Conservation (phyloP, 2,797 vertebrate genomes). For the Monodelphis domestica region DNA sequence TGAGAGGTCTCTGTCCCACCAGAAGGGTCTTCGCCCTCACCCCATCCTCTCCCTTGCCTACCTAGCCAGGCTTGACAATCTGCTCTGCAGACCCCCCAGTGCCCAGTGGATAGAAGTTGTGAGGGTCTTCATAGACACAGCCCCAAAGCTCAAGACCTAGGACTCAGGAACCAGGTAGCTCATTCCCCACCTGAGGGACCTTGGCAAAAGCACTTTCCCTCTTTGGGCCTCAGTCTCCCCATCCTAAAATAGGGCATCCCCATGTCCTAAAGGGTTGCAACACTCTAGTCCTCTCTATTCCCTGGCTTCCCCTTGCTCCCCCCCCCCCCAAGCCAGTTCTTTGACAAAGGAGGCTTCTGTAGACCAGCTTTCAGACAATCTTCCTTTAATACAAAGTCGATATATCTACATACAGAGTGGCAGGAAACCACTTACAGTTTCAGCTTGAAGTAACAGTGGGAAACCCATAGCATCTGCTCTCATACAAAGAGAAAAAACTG, state of each 20-base stretch:
- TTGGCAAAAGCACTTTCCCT: not conserved
- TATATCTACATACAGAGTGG: slow-evolving; percentile 99
- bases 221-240: not conserved
- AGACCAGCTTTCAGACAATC: slow-evolving; percentile 91
- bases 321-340: not conserved
- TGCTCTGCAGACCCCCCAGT: not conserved
- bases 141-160: accelerated
- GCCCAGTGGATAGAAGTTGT: not conserved
- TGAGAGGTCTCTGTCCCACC: not conserved
- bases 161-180: accelerated
- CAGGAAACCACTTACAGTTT: slow-evolving; percentile 95
- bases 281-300: not conserved
- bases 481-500: slow-evolving; percentile 90
- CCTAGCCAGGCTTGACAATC: accelerated
- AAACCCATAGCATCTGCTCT: slow-evolving; percentile 92
- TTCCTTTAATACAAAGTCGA: slow-evolving; percentile 99
- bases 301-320: not conserved
- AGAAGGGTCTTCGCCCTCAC: not conserved
- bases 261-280: not conserved
- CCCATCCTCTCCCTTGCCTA: too few relatives aligned
- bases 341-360: not conserved
- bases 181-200: not conserved
- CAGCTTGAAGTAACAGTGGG: slow-evolving; percentile 94
- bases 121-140: accelerated
- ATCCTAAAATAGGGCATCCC: not conserved